Percentiles rank a stretch among this genome's conserved stretches.
Evolutionary conservation across 2,113 vertebrate species (phyloP).

Genomic region (Rhabdornis inornatus): DNA sequence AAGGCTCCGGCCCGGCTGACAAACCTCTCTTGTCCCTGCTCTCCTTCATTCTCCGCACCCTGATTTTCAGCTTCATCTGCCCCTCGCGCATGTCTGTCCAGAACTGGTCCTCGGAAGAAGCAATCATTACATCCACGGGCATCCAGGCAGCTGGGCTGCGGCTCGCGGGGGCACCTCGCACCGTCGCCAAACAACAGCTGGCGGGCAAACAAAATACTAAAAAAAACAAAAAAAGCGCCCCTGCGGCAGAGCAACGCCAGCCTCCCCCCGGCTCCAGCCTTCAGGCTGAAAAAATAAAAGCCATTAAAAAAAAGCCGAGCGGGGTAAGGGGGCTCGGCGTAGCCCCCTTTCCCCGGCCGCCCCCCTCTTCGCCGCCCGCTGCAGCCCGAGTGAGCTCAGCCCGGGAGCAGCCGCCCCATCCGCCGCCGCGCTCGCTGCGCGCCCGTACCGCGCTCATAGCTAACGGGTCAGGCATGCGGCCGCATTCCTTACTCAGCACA

Average conservation of each 20-base stretch:
- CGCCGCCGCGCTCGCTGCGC: slow-evolving; percentile 39
- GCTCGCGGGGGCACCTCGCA: slow-evolving; percentile 18
- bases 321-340: slow-evolving; percentile 20
- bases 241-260: background rate
- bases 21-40: slow-evolving; percentile 87
- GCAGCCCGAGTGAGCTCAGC: slow-evolving; percentile 57
- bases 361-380: slow-evolving; percentile 26
- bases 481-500: slow-evolving; percentile 92
- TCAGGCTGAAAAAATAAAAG: background rate
- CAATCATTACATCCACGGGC: slow-evolving; percentile 84
- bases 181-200: slow-evolving; percentile 40
- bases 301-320: background rate
- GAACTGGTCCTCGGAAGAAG: slow-evolving; percentile 81
- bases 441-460: slow-evolving; percentile 79
- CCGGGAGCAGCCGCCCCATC: slow-evolving; percentile 13
- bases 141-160: slow-evolving; percentile 67
- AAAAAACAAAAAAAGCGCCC: background rate
- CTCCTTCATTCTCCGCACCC: slow-evolving; percentile 88
- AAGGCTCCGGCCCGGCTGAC: slow-evolving; percentile 58
- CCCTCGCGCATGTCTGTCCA: slow-evolving; percentile 82
- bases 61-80: slow-evolving; percentile 91
- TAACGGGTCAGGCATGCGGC: slow-evolving; percentile 76
- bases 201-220: background rate
- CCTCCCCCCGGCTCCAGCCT: background rate
- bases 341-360: background rate